These are phyloP conservation scores for Pseudois nayaur DNA, from an alignment of 2,113 vertebrate species.

Conservation along the genomic window DNA sequence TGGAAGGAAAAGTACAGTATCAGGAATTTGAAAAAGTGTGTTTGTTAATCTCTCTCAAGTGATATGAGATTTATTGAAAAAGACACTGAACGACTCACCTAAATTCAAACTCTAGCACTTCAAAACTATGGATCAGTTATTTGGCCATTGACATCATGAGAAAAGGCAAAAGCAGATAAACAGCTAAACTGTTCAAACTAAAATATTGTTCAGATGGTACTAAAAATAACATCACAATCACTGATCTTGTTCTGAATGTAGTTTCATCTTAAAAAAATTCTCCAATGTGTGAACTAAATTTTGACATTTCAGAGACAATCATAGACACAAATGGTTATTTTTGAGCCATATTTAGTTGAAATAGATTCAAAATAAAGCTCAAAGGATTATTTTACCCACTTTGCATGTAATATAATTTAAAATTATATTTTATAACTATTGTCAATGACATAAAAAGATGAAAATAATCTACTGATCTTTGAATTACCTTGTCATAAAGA, in stretches of 20 bases:
- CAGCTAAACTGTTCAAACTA: not conserved
- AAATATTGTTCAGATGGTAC: not conserved
- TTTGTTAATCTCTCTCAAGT: constrained; percentile 13
- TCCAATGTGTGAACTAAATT: not conserved
- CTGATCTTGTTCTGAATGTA: constrained; percentile 13
- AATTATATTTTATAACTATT: not conserved
- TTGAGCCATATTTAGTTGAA: not conserved
- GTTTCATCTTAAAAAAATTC: not conserved
- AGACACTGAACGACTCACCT: not conserved
- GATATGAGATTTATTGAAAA: constrained; percentile 2
- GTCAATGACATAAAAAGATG: not conserved
- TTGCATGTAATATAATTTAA: not conserved
- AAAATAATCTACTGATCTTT: constrained; percentile 18
- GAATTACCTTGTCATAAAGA: not conserved
- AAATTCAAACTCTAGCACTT: not conserved
- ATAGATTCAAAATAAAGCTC: not conserved
- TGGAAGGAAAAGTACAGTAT: not conserved
- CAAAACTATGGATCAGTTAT: not conserved
- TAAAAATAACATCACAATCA: not conserved
- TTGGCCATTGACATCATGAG: not conserved
- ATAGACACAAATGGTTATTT: not conserved
- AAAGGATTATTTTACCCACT: not conserved
- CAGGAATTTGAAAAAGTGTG: not conserved
- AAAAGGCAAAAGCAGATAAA: constrained; percentile 9
- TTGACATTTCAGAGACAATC: not conserved